Conservation (phyloP, 64 coral and sea anemone species). For the Dendrophyllia cribrosa region DNA sequence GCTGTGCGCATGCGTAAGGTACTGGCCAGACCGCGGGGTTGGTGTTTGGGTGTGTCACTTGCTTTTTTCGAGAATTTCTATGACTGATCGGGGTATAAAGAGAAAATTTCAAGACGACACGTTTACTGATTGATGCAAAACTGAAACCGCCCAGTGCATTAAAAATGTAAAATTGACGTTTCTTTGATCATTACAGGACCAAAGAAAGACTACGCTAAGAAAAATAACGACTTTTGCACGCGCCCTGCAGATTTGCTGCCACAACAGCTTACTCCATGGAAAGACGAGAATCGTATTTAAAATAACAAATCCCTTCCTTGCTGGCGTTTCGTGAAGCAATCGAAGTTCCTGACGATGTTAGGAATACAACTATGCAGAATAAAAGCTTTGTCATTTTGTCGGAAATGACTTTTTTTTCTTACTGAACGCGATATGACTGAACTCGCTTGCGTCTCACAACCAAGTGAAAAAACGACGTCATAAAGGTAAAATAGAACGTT, state of each 20-base stretch:
- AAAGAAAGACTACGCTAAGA: not conserved
- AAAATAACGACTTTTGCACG: not conserved
- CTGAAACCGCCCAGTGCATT: not conserved
- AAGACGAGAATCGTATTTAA: not conserved
- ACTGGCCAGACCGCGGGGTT: no score
- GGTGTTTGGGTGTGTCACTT: no score
- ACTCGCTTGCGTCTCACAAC: not conserved
- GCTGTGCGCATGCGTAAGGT: no score
- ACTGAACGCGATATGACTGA: not conserved
- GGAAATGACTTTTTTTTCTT: not conserved
- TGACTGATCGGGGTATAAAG: no score
- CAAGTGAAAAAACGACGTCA: not conserved
- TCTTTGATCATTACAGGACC: not conserved
- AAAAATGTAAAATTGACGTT: not conserved
- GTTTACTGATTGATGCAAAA: no score
- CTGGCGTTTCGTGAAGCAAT: not conserved
- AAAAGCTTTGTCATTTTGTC: not conserved
- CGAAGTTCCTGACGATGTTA: not conserved
- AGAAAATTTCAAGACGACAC: no score
- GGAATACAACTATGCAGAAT: not conserved
- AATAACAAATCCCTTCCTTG: not conserved
- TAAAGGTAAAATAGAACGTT: not conserved
- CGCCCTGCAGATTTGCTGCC: not conserved
- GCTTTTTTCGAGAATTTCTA: no score
- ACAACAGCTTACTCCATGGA: not conserved